Evolutionary conservation across 2,888 invertebrate species (phyloP).

Genomic region (Apamea epomidion): DNA sequence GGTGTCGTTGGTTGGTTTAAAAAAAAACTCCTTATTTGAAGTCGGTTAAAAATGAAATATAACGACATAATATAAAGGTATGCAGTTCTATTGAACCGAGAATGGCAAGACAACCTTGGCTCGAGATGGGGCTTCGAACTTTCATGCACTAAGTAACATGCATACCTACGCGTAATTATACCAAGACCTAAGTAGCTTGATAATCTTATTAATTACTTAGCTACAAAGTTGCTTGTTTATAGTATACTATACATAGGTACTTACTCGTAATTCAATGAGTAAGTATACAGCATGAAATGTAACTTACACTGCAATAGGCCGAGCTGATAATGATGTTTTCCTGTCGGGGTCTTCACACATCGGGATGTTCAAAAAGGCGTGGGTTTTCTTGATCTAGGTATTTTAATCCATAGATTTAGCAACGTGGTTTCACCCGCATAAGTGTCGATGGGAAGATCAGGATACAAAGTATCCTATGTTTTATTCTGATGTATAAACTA

Average conservation of each 20-base stretch:
- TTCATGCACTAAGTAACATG: neutral
- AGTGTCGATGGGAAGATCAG: too few relatives aligned
- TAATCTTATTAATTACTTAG: neutral
- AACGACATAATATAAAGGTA: neutral
- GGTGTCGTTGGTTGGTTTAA: too few relatives aligned
- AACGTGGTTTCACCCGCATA: too few relatives aligned
- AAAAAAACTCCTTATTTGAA: too few relatives aligned
- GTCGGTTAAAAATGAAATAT: neutral
- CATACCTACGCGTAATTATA: conserved; percentile 6
- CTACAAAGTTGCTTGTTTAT: conserved; percentile 1
- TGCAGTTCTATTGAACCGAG: conserved; percentile 5
- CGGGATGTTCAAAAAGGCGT: neutral
- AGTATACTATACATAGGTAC: too few relatives aligned
- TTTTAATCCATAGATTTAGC: neutral
- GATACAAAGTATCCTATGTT: too few relatives aligned
- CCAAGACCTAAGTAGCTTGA: neutral
- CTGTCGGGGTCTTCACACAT: neutral
- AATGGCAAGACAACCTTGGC: conserved; percentile 32
- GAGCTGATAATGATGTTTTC: neutral
- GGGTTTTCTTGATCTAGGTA: neutral
- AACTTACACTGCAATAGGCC: neutral
- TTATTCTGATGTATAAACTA: too few relatives aligned
- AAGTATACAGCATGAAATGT: too few relatives aligned
- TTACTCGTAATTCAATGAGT: too few relatives aligned
- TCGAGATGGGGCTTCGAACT: conserved; percentile 29